These are phyloP conservation scores for Koerneria pararmatus DNA, from an alignment of 2,888 invertebrate genomes.

Conservation along the genomic window DNA sequence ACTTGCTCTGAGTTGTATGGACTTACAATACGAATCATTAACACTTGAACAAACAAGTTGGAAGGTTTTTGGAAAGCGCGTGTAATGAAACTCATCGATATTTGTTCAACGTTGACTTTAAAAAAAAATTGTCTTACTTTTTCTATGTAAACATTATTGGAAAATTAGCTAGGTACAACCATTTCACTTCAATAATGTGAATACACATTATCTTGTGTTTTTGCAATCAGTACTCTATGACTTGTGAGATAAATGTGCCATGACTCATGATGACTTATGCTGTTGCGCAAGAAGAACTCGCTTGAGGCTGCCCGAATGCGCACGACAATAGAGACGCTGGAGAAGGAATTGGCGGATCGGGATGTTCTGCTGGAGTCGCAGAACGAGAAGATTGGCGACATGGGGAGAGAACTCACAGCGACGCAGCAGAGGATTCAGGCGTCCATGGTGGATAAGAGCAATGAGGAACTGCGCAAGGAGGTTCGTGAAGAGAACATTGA, in stretches of 20 bases:
- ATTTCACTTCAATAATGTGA: conserved; percentile 45
- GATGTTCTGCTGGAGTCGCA: conserved; percentile 59
- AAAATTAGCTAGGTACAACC: conserved; percentile 35
- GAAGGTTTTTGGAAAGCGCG: too few relatives aligned
- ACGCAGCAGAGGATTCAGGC: conserved; percentile 34
- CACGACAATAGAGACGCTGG: conserved; percentile 14
- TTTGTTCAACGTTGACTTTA: not conserved
- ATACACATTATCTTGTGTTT: too few relatives aligned
- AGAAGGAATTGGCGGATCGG: conserved; percentile 49
- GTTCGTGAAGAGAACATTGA: conserved; percentile 1
- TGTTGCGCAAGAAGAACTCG: conserved; percentile 24
- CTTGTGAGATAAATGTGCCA: too few relatives aligned
- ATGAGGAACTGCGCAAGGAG: conserved; percentile 38
- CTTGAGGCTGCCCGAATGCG: conserved; percentile 17
- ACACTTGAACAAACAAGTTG: too few relatives aligned
- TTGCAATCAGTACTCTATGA: too few relatives aligned
- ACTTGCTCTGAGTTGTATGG: too few relatives aligned
- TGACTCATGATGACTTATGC: too few relatives aligned
- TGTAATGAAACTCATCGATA: not conserved
- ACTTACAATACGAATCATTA: too few relatives aligned
- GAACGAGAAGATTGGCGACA: conserved; percentile 58
- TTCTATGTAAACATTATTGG: too few relatives aligned
- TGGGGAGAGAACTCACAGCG: conserved; percentile 43
- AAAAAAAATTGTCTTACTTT: conserved; percentile 1
- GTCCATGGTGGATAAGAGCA: conserved; percentile 41